A percentile compares a stretch with the other conserved stretches of the same genome.
Conservation (phyloP, 2,113 vertebrate genomes). For the Chloropsis hardwickii region DNA sequence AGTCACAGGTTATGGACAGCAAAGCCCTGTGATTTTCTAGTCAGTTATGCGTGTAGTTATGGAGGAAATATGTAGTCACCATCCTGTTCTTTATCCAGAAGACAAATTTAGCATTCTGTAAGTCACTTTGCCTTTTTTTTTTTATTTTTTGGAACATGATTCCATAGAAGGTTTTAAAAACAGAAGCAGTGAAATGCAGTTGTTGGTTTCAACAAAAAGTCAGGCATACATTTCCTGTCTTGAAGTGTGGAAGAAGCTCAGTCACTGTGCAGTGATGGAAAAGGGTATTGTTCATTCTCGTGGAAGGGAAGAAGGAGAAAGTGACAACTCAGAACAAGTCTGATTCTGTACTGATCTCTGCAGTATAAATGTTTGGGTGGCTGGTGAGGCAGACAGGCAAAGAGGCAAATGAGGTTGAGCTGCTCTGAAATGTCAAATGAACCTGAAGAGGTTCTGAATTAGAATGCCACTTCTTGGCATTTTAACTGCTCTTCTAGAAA, state of each 20-base stretch:
- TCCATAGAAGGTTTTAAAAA: neutral
- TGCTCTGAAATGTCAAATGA: slow-evolving; percentile 22
- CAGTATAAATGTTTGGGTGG: slow-evolving; percentile 23
- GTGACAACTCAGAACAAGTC: slow-evolving; percentile 5
- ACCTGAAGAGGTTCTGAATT: neutral
- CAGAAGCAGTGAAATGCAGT: neutral
- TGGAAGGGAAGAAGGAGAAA: slow-evolving; percentile 21
- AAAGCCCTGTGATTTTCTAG: neutral
- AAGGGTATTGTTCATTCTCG: neutral
- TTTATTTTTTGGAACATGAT: neutral
- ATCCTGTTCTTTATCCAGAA: neutral
- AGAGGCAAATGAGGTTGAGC: slow-evolving; percentile 1
- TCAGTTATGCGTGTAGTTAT: neutral
- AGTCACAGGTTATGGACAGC: neutral
- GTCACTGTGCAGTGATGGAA: neutral
- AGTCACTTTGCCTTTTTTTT: neutral
- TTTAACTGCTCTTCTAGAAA: neutral
- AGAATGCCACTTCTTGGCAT: neutral
- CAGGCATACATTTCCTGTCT: neutral
- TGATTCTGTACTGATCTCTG: neutral
- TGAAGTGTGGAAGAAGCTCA: neutral
- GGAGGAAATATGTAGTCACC: neutral
- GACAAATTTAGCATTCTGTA: neutral
- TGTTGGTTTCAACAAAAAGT: neutral
- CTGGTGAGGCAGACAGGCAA: neutral